Conservation (phyloP, 2,797 vertebrate species). For the Sebastes hubbsi region DNA sequence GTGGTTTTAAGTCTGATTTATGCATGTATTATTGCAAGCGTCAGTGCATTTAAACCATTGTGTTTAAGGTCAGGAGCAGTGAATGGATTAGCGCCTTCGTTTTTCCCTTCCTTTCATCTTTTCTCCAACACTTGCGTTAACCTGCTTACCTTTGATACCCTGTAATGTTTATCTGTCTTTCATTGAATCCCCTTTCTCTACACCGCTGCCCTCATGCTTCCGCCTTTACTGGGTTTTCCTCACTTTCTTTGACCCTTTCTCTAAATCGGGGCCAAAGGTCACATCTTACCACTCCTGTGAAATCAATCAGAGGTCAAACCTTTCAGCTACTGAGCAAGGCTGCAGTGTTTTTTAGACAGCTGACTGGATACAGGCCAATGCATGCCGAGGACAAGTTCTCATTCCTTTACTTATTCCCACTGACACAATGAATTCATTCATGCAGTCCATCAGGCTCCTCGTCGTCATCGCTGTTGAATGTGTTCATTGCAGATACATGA, state of each 20-base stretch:
- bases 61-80: constrained; percentile 21
- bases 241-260: constrained; percentile 16
- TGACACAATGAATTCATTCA: constrained; percentile 32
- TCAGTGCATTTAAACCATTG: not conserved
- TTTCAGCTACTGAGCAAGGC: constrained; percentile 1
- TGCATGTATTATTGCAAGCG: constrained; percentile 17
- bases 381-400: constrained; percentile 15
- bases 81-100: constrained; percentile 1
- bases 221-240: constrained; percentile 8
- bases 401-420: constrained; percentile 40
- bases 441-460: constrained; percentile 21
- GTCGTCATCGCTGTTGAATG: constrained; percentile 24
- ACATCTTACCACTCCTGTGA: constrained; percentile 25
- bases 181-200: not conserved
- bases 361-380: constrained; percentile 22
- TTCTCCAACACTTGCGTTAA: constrained; percentile 24
- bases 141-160: constrained; percentile 5
- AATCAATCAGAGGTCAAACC: constrained; percentile 47
- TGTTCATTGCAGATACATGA: constrained; percentile 25
- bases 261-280: constrained; percentile 44
- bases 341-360: constrained; percentile 24
- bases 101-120: constrained; percentile 19
- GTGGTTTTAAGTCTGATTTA: constrained; percentile 22
- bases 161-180: constrained; percentile 15
- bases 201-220: not conserved